Percentiles rank a stretch among this genome's conserved stretches.
These are phyloP conservation scores for Amphimallon solstitiale DNA, from an alignment of 2,888 invertebrate genomes.

Conservation along the genomic window DNA sequence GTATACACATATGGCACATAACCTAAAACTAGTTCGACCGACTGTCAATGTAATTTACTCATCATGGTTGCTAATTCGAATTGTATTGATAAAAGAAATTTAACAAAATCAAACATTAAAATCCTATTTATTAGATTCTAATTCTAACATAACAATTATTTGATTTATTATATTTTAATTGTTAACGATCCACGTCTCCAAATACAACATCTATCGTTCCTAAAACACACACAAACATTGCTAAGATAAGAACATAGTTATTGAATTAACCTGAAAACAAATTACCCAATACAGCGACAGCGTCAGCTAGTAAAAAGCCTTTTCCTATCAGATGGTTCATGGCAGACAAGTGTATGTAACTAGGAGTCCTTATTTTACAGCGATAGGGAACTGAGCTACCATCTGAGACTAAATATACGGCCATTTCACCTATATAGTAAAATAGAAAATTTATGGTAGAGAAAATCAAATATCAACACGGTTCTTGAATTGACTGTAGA, in stretches of 20 bases:
- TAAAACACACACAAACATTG: slow-evolving; percentile 28
- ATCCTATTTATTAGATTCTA: no score
- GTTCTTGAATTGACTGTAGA: no score
- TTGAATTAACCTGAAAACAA: not conserved
- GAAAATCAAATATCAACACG: no score
- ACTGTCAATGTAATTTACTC: no score
- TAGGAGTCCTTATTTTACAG: slow-evolving; percentile 63
- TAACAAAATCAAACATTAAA: no score
- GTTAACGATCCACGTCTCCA: slow-evolving; percentile 49
- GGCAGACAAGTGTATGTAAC: slow-evolving; percentile 72
- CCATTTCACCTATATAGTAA: slow-evolving; percentile 72
- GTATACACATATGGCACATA: no score
- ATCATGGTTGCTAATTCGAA: no score
- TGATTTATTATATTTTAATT: not conserved
- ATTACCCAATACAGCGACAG: slow-evolving; percentile 33
- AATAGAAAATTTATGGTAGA: not conserved
- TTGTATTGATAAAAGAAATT: no score
- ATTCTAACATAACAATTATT: no score
- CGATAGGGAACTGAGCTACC: slow-evolving; percentile 79
- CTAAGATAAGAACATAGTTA: not conserved
- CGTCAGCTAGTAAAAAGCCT: slow-evolving; percentile 65
- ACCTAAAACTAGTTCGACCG: no score
- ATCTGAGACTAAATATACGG: slow-evolving; percentile 87
- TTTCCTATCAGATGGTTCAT: slow-evolving; percentile 69
- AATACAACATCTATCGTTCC: slow-evolving; percentile 48